Evolutionary conservation across 2,888 invertebrate genomes (phyloP), one percentile per base, ranked within the genome.

Genomic region (Exephanes ischioxanthus): DNA sequence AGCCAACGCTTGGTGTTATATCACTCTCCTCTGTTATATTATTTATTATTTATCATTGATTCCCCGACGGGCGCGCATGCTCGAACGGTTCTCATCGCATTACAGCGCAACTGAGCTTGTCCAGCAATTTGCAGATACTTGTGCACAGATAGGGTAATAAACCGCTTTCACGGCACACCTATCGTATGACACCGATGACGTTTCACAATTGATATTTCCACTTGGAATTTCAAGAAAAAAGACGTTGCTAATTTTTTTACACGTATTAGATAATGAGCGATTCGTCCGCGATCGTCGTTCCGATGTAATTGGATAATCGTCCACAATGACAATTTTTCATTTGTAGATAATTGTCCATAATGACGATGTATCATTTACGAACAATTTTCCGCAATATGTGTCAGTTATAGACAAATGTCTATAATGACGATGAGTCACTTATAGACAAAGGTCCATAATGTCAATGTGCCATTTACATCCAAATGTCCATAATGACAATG

Each of bases 1-100:
- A 68, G n/a, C 67, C 68, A 68, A 22, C 14, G 9, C 67, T 26
- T 0, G 55, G 55, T 16, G 77, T 68, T 68, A 26, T 78, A 78
- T 67, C 55, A 78, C 68, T 78, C 68, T 68, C 14, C 45, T 55
- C 77, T 41, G 19, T 58, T 55, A 37, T 73, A 73, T 45, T 61
- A 48, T 61, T 73, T 61, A 73, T 61, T 61, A 61, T 73, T 73
- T 41, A 73, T 61, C 45, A 58, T 58, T 58, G 58, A 58, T 58
- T 58, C 58, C 26, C 58, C 9, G 22, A 22, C 30, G 14, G 45
- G 61, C 26, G 4, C 61, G 73, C 45, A 26, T n/a, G 26, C 33
- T 58, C 45, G 45, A 26, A 26, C 11, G 26, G 26, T 26, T 61
- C 61, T 72, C 37, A 72, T 58, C 41, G 41, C 55, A 41, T n/a